Conservation (phyloP, 2,113 vertebrate species). For the Dasyurus viverrinus region DNA sequence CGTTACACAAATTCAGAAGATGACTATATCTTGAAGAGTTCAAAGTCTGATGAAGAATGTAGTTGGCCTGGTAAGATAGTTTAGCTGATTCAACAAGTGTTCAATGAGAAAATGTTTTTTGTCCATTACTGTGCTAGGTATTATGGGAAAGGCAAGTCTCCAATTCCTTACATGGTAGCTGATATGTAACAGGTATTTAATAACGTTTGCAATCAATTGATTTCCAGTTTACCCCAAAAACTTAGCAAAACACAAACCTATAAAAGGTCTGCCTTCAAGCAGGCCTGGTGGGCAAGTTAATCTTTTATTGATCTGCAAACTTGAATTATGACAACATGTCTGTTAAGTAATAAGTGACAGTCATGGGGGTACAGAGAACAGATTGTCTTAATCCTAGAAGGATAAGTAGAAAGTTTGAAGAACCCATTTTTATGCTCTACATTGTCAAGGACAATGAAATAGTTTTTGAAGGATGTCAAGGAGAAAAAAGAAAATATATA, state of each 20-base stretch:
- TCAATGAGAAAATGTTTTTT: background rate
- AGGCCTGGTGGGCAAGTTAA: background rate
- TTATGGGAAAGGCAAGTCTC: background rate
- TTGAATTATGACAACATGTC: background rate
- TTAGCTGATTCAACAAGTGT: background rate
- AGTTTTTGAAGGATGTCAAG: background rate
- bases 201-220: background rate
- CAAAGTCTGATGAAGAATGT: background rate
- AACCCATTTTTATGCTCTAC: background rate
- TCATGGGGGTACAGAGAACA: background rate
- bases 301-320: background rate
- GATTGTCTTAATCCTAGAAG: background rate
- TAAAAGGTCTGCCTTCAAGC: background rate
- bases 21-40: background rate
- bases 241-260: rapidly evolving
- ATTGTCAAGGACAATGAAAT: background rate
- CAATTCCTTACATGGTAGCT: background rate
- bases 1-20: background rate
- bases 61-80: background rate
- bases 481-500: background rate
- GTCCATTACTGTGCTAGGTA: background rate
- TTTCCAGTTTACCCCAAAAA: background rate
- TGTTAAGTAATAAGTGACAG: background rate
- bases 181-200: background rate
- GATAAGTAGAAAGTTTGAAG: background rate